A percentile compares a stretch with the other conserved stretches of the same genome.
Conservation (phyloP, 2,113 vertebrate genomes). For the Pantherophis guttatus region DNA sequence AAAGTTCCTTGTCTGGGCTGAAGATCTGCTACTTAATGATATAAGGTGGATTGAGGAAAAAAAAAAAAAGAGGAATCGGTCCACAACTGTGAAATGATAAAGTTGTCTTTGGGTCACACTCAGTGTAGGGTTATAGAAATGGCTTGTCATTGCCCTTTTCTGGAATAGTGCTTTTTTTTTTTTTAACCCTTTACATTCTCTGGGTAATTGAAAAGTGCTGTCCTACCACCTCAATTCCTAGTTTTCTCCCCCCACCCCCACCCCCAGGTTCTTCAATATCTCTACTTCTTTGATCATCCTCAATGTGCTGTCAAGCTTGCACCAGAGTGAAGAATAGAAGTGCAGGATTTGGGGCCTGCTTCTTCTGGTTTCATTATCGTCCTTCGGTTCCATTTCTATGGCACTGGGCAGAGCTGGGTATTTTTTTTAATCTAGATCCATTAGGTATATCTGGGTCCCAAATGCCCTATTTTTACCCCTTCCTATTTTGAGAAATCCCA, state of each 20-base stretch:
- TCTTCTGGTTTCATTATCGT: not conserved
- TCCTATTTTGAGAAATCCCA: not conserved
- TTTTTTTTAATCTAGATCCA: not conserved
- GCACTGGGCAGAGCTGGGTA: not conserved
- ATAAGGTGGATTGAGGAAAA: not conserved
- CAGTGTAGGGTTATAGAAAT: not conserved
- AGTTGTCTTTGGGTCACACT: not conserved
- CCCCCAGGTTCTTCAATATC: no score
- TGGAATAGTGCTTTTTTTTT: not conserved
- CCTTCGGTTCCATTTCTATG: not conserved
- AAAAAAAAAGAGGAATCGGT: not conserved
- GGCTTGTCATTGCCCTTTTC: not conserved
- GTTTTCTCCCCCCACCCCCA: no score
- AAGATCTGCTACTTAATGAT: not conserved
- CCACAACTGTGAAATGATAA: not conserved
- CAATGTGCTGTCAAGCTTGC: not conserved
- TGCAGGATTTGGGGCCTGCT: not conserved
- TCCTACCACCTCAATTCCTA: not conserved
- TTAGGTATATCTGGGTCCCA: not conserved
- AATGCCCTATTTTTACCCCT: not conserved
- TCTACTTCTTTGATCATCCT: not conserved
- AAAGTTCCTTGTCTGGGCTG: not conserved
- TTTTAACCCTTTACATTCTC: not conserved
- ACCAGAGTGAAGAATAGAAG: not conserved
- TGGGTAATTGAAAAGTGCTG: not conserved